phyloP scores from a whole-genome alignment of 1,140 invertebrate species.

The Drosophila persimilis region DNA sequence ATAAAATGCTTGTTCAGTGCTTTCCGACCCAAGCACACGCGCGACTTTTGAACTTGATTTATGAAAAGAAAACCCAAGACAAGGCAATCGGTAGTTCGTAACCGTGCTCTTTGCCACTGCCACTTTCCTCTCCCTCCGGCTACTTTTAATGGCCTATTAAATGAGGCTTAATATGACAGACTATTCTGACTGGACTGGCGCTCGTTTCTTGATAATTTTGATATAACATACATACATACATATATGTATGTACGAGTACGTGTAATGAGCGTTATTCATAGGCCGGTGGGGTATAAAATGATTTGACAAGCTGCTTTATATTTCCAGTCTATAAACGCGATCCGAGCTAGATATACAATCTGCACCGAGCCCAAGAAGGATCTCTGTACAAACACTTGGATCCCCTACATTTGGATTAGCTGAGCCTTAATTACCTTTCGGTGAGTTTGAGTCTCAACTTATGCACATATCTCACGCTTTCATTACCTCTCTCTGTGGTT shows the following conservation, averaged over 20 bases:
- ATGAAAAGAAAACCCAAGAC: constrained; percentile 13
- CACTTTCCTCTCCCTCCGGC: constrained; percentile 21
- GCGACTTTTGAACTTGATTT: constrained; percentile 29
- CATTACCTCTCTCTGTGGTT: not conserved
- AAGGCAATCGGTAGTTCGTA: constrained; percentile 16
- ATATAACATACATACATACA: not conserved
- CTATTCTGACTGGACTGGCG: constrained; percentile 14
- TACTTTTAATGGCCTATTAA: constrained; percentile 53
- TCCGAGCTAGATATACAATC: constrained; percentile 39
- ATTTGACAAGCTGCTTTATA: constrained; percentile 62
- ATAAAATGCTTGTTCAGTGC: too few species aligned
- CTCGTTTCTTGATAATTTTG: constrained; percentile 29
- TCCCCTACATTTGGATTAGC: constrained; percentile 29
- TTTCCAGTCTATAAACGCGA: constrained; percentile 60
- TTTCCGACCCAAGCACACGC: too few species aligned
- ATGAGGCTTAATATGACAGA: constrained; percentile 35
- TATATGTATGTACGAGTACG: constrained; percentile 10
- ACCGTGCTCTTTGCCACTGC: constrained; percentile 26
- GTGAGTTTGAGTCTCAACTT: constrained; percentile 40
- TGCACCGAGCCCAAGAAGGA: constrained; percentile 9
- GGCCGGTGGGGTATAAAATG: constrained; percentile 57
- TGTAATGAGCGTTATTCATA: constrained; percentile 33
- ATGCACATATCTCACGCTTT: too few species aligned
- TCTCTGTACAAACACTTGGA: constrained; percentile 1
- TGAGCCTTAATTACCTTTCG: constrained; percentile 15